Evolutionary conservation across 2,888 invertebrate genomes (phyloP), one percentile per base, ranked within the genome.

Genomic region (Drosophila anomalipes): DNA sequence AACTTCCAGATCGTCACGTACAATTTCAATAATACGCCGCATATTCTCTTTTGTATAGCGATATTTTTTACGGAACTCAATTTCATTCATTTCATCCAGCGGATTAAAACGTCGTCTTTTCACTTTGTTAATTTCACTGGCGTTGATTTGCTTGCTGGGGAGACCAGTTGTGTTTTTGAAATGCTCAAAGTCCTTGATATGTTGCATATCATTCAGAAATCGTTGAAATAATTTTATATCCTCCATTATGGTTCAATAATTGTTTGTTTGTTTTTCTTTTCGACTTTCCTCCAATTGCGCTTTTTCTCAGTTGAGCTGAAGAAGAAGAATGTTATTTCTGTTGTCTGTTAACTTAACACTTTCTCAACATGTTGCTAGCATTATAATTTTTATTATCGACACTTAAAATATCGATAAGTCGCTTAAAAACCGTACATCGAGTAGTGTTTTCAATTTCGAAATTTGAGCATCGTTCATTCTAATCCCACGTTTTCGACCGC

Each of bases 1-100:
- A 26, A 79, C 64, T 70, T 92, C 91, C 6, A 92, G 75, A 53
- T 92, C 92, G 71, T 92, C 91, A 12, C 91, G 88, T 9, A 92
- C 79, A 58, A 92, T 87, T 77, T 92, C 91, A 37, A 92, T 81
- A 56, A 92, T 82, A 19, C 86, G 85, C 4, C 83, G 79, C 67
- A 91, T 75, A 60, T 91, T 92, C 57, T 92, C 92, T 60, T 92
- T 92, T 2, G 82, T 86, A 60, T 79, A 92, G 41, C 92, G 84
- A 65, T 92, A 92, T 60, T 81, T 90, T 7, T 72, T 65, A 19
- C 88, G 83, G 58, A 91, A 92, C 53, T 91, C 81, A 6, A 81
- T 70, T 74, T 91, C 91, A 35, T 85, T 82, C 28, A 92, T 68
- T 63, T 91, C 86, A 9, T 72, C 65, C 26, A 92, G 49, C 6